phyloP scores from a whole-genome alignment of 2,888 invertebrate genomes.

The Epinotia brunnichana region DNA sequence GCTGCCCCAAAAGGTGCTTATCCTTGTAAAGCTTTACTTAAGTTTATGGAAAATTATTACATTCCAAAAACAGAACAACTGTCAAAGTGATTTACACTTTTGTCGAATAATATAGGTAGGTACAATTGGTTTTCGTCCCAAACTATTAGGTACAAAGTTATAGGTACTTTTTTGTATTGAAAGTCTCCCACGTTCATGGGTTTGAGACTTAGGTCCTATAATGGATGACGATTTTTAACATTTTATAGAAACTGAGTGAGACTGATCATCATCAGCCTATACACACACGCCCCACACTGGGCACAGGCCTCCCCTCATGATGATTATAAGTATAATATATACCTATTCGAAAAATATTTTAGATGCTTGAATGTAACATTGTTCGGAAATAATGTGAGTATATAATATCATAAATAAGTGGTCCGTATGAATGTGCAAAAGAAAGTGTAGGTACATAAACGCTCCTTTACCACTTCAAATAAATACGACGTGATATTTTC shows the following conservation, averaged over 20 bases:
- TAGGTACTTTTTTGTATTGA: neutral
- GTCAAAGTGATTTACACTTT: neutral
- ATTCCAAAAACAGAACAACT: neutral
- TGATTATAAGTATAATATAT: too few relatives aligned
- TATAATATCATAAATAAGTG: too few relatives aligned
- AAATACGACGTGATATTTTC: neutral
- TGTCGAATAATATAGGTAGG: too few relatives aligned
- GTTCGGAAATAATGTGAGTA: too few relatives aligned
- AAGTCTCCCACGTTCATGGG: neutral
- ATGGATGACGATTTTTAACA: too few relatives aligned
- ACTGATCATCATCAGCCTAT: too few relatives aligned
- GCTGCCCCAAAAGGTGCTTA: neutral
- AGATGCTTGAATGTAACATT: neutral
- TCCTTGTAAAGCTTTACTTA: neutral
- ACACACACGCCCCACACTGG: too few relatives aligned
- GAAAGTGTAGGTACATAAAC: neutral
- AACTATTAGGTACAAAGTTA: neutral
- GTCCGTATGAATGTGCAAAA: too few relatives aligned
- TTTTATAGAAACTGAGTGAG: too few relatives aligned
- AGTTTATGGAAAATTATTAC: neutral
- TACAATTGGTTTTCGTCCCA: neutral
- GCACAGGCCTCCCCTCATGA: too few relatives aligned
- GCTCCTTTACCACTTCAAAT: neutral
- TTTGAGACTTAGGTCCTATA: too few relatives aligned
- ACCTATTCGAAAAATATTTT: too few relatives aligned